phyloP scores from a whole-genome alignment of 2,113 vertebrate genomes.

The Perccottus glenii region DNA sequence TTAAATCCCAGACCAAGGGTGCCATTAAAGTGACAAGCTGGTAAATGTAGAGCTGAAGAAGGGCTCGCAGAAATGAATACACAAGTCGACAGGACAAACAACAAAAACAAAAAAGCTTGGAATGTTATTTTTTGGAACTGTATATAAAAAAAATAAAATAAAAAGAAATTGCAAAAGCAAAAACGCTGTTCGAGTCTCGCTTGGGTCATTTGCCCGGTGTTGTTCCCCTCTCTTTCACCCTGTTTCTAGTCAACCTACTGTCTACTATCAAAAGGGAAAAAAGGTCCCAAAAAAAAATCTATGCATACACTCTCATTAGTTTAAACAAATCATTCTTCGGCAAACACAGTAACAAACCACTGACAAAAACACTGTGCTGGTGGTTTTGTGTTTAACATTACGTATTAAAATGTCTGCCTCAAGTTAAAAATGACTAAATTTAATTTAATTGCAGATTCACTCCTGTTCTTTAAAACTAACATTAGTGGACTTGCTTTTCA shows the following conservation, averaged over 20 bases:
- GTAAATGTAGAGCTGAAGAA: neutral
- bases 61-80: neutral
- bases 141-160: neutral
- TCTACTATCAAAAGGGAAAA: no score
- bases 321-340: slow-evolving; percentile 49
- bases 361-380: slow-evolving; percentile 1
- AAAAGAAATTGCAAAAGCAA: neutral
- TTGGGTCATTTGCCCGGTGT: no score
- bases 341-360: slow-evolving; percentile 46
- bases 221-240: no score
- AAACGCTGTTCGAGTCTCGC: no score
- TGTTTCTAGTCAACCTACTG: no score
- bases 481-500: no score
- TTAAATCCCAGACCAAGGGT: slow-evolving; percentile 2
- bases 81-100: neutral
- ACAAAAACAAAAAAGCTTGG: neutral
- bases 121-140: neutral
- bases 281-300: slow-evolving; percentile 20
- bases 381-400: slow-evolving; percentile 37
- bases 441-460: neutral
- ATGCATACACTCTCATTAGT: slow-evolving; percentile 9
- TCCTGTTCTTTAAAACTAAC: neutral
- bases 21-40: slow-evolving; percentile 7
- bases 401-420: slow-evolving; percentile 8
- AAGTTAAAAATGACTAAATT: neutral